Percentiles rank a stretch among this genome's conserved stretches.
phyloP scores from a whole-genome alignment of 92 coral and sea anemone species.

The Actinernus sp. region DNA sequence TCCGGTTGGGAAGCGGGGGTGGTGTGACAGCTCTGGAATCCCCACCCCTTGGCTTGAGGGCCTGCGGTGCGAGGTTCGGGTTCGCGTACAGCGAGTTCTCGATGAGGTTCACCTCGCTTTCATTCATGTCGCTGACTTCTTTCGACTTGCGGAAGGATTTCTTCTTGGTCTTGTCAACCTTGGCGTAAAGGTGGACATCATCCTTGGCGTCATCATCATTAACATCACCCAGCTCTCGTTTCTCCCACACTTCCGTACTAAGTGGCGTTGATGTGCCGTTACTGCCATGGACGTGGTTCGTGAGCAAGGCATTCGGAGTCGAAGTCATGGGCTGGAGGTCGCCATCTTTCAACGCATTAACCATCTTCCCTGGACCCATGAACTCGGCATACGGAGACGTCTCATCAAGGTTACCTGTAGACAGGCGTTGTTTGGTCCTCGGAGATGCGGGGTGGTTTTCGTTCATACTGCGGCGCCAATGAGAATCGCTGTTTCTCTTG shows the following conservation, averaged over 20 bases:
- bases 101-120: constrained; percentile 78
- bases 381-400: constrained; percentile 91
- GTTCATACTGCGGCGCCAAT: constrained; percentile 69
- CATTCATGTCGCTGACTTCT: constrained; percentile 69
- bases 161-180: constrained; percentile 74
- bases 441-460: constrained; percentile 68
- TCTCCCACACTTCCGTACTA: constrained; percentile 51
- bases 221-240: constrained; percentile 38
- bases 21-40: constrained; percentile 3
- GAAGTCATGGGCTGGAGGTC: constrained; percentile 78
- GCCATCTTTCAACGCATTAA: constrained; percentile 24
- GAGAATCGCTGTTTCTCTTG: constrained; percentile 27
- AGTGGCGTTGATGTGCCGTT: constrained; percentile 55
- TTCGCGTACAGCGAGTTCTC: constrained; percentile 90
- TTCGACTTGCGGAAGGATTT: constrained; percentile 73
- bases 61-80: constrained; percentile 51
- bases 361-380: constrained; percentile 12
- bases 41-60: neutral
- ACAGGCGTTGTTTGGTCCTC: constrained; percentile 25
- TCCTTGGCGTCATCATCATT: constrained; percentile 11
- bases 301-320: constrained; percentile 71
- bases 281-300: constrained; percentile 35
- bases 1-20: constrained; percentile 76
- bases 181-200: constrained; percentile 62
- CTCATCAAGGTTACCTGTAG: constrained; percentile 64